Evolutionary conservation across 1,140 invertebrate species (phyloP), one percentile per base, ranked within the genome.

Genomic region (Cydia strobilella): DNA sequence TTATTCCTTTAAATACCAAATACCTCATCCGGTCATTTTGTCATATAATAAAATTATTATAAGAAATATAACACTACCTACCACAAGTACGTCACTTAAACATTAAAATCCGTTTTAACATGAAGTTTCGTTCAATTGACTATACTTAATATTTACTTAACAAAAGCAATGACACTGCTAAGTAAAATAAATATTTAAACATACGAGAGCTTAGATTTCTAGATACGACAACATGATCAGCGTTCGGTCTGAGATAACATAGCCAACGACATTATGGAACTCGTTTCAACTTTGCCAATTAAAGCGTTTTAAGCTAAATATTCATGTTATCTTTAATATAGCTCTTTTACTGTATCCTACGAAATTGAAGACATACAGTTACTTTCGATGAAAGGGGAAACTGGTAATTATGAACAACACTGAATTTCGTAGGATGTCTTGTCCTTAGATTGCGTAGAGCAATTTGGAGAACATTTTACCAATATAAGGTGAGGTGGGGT

Each of bases 171-270:
- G 20, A 69, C 35, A 78, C 74, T 62, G 65, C 76, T 77, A 39
- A 69, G 73, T 74, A 75, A 82, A 80, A 76, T 63, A 54, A 75
- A 75, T 77, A 65, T 71, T 48, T 23, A 42, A 75, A 75, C 65
- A 12, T 3, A 66, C 25, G 23, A 48, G 54, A 42, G 35, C 39
- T 45, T 27, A 20, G 39, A 31, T 65, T 27, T 65, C 63, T 65
- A 65, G 63, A 65, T 65, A 65, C 63, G 63, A 35, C 54, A 59
- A 13, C 13, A 45, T 18, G 51, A 20, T 5, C 51, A 54, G n/a
- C n/a, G 12, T 23, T 59, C 9, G 2, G 20, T 23, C 10, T 6
- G 54, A 59, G 54, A 59, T 59, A 59, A 23, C 54, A 59, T 59
- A 23, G 23, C 54, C 54, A 23, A 12, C 54, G 54, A 59, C 18